These are phyloP conservation scores for Blastomussa wellsi DNA, from an alignment of 92 coral and sea anemone genomes.

Conservation along the genomic window DNA sequence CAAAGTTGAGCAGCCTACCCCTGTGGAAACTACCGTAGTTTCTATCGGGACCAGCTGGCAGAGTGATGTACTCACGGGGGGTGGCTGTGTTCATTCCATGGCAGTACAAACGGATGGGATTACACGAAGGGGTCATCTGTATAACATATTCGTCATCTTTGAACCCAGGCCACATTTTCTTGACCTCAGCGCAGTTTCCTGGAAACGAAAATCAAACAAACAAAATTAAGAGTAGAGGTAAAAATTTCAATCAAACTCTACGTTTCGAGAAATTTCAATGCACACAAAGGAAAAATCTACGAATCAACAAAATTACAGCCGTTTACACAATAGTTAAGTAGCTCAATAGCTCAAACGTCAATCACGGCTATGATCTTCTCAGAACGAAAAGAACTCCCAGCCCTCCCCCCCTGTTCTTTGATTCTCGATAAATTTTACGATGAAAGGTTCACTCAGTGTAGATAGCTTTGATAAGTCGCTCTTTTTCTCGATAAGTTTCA, in stretches of 20 bases:
- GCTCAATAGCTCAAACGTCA: no score
- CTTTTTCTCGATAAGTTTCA: no score
- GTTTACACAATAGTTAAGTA: background rate
- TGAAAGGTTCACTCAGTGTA: no score
- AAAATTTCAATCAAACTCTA: no score
- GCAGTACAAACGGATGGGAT: constrained; percentile 91
- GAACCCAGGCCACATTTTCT: constrained; percentile 88
- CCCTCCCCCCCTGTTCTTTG: no score
- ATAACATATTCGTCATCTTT: constrained; percentile 92
- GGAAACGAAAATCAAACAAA: background rate
- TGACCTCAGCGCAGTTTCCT: constrained; percentile 93
- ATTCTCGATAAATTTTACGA: no score
- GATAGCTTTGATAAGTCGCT: no score
- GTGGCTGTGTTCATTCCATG: constrained; percentile 85
- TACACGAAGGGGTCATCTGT: constrained; percentile 83
- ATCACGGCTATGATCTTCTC: no score
- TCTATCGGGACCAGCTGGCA: constrained; percentile 80
- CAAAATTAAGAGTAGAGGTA: no score
- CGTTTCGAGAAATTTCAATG: background rate
- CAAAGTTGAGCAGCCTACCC: constrained; percentile 86
- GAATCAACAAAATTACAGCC: background rate
- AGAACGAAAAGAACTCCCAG: no score
- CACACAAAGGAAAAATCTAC: background rate
- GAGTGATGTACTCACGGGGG: constrained; percentile 91
- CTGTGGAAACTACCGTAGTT: constrained; percentile 91